These are phyloP conservation scores for Peromyscus polionotus DNA, from an alignment of 2,113 vertebrate species.

Conservation along the genomic window DNA sequence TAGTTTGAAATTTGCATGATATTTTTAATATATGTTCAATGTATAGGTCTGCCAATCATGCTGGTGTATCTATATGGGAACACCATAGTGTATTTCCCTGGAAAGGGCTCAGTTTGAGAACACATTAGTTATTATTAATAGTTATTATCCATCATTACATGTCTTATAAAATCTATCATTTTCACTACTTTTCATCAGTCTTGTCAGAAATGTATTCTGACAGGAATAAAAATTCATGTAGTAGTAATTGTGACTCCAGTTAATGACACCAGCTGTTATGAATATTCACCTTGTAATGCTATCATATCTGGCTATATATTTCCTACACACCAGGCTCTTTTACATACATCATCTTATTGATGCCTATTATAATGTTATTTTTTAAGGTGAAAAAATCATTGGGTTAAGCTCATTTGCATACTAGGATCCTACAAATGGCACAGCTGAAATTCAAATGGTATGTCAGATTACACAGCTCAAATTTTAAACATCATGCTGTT, in stretches of 20 bases:
- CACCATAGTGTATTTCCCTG: constrained; percentile 59
- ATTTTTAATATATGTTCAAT: constrained; percentile 76
- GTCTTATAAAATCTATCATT: constrained; percentile 76
- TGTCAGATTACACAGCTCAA: background rate
- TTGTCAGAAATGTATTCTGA: constrained; percentile 72
- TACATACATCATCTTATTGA: constrained; percentile 75
- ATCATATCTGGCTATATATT: constrained; percentile 58
- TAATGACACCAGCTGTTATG: constrained; percentile 74
- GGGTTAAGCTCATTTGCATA: constrained; percentile 69
- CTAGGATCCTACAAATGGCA: constrained; percentile 2
- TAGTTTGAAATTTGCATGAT: constrained; percentile 45
- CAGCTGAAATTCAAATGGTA: background rate
- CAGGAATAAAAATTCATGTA: constrained; percentile 77
- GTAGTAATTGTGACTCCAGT: constrained; percentile 64
- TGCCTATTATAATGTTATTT: constrained; percentile 72
- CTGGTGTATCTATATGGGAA: constrained; percentile 60
- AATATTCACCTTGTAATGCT: constrained; percentile 76
- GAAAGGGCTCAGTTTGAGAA: constrained; percentile 68
- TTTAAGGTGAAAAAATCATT: constrained; percentile 60
- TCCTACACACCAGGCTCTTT: constrained; percentile 68
- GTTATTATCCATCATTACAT: constrained; percentile 75
- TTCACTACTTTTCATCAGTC: constrained; percentile 69
- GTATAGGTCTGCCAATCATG: constrained; percentile 68
- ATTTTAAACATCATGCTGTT: constrained; percentile 27
- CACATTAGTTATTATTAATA: constrained; percentile 79